Evolutionary conservation across 2,797 vertebrate species (phyloP), one percentile per base, ranked within the genome.

Genomic region (Babyrousa celebensis): DNA sequence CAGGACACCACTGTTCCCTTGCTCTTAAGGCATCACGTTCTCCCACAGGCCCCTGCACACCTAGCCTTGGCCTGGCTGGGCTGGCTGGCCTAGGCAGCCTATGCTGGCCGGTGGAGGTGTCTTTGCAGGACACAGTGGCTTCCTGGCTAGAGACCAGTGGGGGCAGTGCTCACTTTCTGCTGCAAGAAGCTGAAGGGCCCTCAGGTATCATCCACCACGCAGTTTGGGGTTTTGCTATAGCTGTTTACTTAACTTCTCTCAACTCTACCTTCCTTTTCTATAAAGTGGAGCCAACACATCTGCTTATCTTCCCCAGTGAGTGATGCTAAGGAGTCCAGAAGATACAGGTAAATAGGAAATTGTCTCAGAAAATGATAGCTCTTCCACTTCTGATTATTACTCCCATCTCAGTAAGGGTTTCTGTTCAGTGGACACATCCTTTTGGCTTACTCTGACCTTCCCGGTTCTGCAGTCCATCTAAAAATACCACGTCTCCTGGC

Each of bases 91-190:
- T 10, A 48, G 43, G 43, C 43, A 48, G 43, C 43, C 54, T 18
- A 2, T 5, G 20, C 67, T 65, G 43, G 18, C n/a, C 0, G 9
- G 2, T 1, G 1, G 62, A 43, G 56, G 29, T 43, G n/a, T n/a
- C 15, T 48, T 11, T 43, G 20, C 54, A 6, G 20, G 71, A 48
- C 23, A 32, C 17, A 25, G 17, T 6, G 16, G 11, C 21, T 72
- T 16, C 0, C 0, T 18, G n/a, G 9, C 29, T 5, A 0, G 27
- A 17, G 54, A 23, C 54, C 60, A 0, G 56, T 4, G 6, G 1
- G 68, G 63, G 14, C 11, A 54, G 27, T 2, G 14, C 4, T 48
- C 1, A 1, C 36, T 56, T 54, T 67, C 58, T 8, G 0, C 2
- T 6, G 14, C 48, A 78, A 36, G 58, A 62, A 32, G 60, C 68